Evolutionary conservation across 2,113 vertebrate species (phyloP).

Genomic region (Lonchura striata): DNA sequence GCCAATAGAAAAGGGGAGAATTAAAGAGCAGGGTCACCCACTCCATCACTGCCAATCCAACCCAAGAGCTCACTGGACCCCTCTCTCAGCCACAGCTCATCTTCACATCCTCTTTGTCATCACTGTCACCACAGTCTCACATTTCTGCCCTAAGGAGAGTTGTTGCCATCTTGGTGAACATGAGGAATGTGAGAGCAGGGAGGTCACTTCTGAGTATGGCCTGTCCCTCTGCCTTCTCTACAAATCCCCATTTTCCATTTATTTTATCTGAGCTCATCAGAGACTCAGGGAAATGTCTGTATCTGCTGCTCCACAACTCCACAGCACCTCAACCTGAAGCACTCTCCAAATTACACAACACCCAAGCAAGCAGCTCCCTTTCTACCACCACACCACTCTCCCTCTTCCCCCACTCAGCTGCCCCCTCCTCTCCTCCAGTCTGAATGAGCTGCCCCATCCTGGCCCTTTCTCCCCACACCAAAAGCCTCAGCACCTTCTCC

Average conservation of each 20-base stretch:
- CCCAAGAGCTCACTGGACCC: background rate
- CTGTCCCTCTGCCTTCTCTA: background rate
- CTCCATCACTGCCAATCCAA: constrained; percentile 9
- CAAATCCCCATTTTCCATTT: background rate
- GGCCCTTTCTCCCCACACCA: background rate
- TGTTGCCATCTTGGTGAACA: background rate
- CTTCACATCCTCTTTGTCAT: background rate
- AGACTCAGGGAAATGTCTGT: background rate
- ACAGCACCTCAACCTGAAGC: background rate
- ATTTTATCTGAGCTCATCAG: background rate
- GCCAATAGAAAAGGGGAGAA: constrained; percentile 22
- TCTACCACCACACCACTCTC: background rate
- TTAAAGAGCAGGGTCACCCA: constrained; percentile 2
- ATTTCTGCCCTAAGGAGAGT: background rate
- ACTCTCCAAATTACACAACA: background rate
- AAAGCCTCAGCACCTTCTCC: constrained; percentile 67
- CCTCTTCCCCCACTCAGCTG: background rate
- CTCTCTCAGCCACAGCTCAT: background rate
- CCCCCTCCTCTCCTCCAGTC: background rate
- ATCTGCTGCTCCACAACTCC: background rate
- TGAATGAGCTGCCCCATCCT: background rate
- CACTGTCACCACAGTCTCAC: background rate
- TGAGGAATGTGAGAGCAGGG: background rate
- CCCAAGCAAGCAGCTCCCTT: background rate
- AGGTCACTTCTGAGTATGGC: background rate